These are phyloP conservation scores for Melanitta fusca DNA, from an alignment of 2,797 vertebrate genomes.

Conservation along the genomic window DNA sequence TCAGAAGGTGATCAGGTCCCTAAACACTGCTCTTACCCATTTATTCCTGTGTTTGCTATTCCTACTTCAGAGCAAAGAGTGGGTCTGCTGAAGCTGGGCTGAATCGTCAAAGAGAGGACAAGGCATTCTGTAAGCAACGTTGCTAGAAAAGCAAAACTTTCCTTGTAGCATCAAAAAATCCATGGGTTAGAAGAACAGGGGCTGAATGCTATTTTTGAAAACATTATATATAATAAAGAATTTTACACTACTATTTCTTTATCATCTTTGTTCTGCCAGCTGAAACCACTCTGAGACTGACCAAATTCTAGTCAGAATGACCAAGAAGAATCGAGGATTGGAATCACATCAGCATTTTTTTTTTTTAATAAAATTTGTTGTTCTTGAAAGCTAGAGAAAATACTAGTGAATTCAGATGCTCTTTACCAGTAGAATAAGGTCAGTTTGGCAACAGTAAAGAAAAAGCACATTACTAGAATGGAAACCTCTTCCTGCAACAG, in stretches of 20 bases:
- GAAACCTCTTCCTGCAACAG: constrained; percentile 2
- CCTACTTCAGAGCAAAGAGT: neutral
- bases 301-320: neutral
- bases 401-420: neutral
- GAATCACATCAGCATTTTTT: neutral
- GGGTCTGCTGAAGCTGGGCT: neutral
- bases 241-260: neutral
- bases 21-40: neutral
- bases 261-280: neutral
- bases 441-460: neutral
- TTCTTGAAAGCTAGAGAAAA: neutral
- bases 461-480: neutral
- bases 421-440: neutral
- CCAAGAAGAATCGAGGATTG: neutral
- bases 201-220: neutral
- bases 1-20: neutral
- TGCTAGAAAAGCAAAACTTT: neutral
- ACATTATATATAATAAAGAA: neutral
- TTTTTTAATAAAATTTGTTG: neutral
- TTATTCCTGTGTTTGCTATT: neutral
- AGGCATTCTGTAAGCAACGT: neutral
- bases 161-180: neutral
- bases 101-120: neutral
- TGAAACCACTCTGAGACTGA: neutral
- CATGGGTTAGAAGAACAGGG: neutral